Conservation (phyloP, 2,113 vertebrate species). For the Oceanodroma tethys region DNA sequence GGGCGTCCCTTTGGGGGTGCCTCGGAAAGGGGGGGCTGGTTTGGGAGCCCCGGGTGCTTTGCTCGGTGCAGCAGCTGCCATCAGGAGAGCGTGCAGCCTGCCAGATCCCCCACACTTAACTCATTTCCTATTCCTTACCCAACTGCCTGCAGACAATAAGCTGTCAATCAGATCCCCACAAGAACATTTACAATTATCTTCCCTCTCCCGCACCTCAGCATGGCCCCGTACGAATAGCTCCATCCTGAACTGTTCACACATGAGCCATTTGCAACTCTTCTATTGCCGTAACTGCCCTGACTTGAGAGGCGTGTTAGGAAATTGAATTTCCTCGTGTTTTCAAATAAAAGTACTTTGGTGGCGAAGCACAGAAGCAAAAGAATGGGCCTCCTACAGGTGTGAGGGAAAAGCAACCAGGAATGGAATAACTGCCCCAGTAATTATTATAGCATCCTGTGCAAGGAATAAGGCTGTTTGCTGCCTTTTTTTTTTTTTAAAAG, state of each 20-base stretch:
- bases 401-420: neutral
- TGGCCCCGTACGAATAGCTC: neutral
- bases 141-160: conserved; percentile 51
- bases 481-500: neutral
- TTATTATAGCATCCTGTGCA: neutral
- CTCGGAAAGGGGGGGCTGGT: neutral
- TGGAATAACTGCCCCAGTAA: neutral
- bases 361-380: conserved; percentile 64
- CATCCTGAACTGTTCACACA: neutral
- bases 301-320: neutral
- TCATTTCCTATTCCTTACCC: conserved; percentile 15
- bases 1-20: neutral
- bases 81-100: neutral
- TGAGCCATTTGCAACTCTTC: neutral
- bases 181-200: conserved; percentile 37
- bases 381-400: conserved; percentile 45
- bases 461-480: neutral
- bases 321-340: conserved; percentile 31
- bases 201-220: neutral
- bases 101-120: conserved; percentile 12
- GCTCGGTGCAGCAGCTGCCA: neutral
- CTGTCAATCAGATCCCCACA: conserved; percentile 46
- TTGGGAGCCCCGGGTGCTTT: neutral
- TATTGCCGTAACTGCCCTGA: neutral
- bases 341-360: neutral